Evolutionary conservation across 2,797 vertebrate genomes (phyloP).

Genomic region (Discoglossus pictus): DNA sequence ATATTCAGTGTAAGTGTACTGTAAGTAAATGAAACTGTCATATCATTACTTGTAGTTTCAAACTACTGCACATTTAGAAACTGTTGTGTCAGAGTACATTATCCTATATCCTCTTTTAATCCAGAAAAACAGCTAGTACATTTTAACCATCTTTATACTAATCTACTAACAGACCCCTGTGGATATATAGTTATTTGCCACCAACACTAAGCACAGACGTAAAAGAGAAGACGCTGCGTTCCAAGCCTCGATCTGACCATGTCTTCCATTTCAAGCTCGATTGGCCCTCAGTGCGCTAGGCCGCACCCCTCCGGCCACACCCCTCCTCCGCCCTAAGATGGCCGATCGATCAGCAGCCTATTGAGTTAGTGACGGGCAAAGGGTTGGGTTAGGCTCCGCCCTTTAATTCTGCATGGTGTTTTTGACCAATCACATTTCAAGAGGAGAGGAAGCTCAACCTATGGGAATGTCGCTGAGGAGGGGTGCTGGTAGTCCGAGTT

Average conservation of each 20-base stretch:
- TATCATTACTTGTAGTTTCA: no score
- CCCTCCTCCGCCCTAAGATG: slow-evolving; percentile 42
- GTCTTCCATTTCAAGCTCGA: not conserved
- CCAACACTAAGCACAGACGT: not conserved
- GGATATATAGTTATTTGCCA: not conserved
- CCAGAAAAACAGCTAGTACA: no score
- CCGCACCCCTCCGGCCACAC: slow-evolving; percentile 4
- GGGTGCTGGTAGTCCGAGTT: slow-evolving; percentile 34
- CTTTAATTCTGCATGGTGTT: slow-evolving; percentile 1
- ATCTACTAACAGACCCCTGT: no score
- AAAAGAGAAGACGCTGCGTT: not conserved
- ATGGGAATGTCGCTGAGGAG: slow-evolving; percentile 7
- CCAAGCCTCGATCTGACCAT: slow-evolving; percentile 17
- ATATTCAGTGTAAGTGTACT: no score
- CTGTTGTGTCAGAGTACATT: no score
- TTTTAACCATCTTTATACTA: no score
- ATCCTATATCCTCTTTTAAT: no score
- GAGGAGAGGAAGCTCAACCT: not conserved
- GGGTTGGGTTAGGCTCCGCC: slow-evolving; percentile 26
- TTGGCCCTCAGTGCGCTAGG: not conserved
- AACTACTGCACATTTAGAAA: no score
- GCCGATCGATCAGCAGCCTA: slow-evolving; percentile 33
- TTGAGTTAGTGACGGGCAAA: slow-evolving; percentile 26
- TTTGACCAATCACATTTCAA: slow-evolving; percentile 6
- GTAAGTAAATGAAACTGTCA: no score